These are phyloP conservation scores for Dasypogon diadema DNA, from an alignment of 2,888 invertebrate species.

Conservation along the genomic window DNA sequence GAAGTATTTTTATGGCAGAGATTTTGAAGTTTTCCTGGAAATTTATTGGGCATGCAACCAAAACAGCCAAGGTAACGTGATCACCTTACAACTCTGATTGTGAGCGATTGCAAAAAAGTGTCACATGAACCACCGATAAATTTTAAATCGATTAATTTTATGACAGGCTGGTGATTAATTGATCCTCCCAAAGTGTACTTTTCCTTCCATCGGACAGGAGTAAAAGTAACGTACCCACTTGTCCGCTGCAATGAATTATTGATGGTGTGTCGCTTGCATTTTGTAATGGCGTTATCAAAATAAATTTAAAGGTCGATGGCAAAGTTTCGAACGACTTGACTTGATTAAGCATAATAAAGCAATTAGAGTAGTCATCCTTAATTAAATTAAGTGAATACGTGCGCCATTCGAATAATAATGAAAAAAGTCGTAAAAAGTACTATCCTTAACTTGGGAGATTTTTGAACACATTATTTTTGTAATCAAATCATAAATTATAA, in stretches of 20 bases:
- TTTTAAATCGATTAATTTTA: slow-evolving; percentile 32
- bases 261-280: slow-evolving; percentile 1
- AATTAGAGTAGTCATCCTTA: background rate
- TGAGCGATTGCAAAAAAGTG: background rate
- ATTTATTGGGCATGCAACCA: background rate
- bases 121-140: slow-evolving; percentile 10
- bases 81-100: background rate
- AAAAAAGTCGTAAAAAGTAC: too few species aligned
- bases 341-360: background rate
- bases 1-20: background rate
- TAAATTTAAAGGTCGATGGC: background rate
- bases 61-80: slow-evolving; percentile 4
- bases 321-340: background rate
- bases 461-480: too few species aligned
- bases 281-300: background rate
- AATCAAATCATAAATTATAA: too few species aligned
- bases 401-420: too few species aligned
- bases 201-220: background rate
- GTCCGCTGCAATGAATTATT: slow-evolving; percentile 13
- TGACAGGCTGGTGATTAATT: slow-evolving; percentile 27
- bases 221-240: slow-evolving; percentile 12
- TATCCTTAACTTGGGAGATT: too few species aligned
- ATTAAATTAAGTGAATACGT: too few species aligned
- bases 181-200: slow-evolving; percentile 6
- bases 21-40: background rate